Base-by-base conservation (phyloP, 2,113 vertebrate genomes). In the Vulpes vulpes region DNA sequence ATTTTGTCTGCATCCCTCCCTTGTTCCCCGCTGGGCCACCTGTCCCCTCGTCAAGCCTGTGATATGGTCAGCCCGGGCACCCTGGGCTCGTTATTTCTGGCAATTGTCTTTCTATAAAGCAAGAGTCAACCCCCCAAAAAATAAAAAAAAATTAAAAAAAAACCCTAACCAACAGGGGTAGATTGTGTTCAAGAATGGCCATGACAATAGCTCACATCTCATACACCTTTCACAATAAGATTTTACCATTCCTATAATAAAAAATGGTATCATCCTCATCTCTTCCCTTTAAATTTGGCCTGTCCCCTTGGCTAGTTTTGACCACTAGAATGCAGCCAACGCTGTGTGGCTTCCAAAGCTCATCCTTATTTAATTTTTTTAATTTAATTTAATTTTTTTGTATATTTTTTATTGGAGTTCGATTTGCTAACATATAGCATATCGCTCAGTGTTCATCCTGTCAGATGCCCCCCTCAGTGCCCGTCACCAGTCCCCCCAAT, bases 81-180 rank as follows among this genome's bases (percentile, higher is more conserved):
- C n/a, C 62, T 55, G 55, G 86, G 49, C 59, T 80, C 3, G 0
- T 51, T 76, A 25, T 62, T 76, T 92, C 74, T 71, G 55, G 43
- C 53, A 20, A 4, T 27, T 51, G 12, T n/a, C n/a, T 80, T 96
- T 96, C 91, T 85, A 98, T 98, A 97, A 98, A 98, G 57, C 95
- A 95, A 22, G 49, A 64, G 20, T 95, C 86, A 87, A 82, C 35
- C 35, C 35, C 35, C 35, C 35, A 35, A 35, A 35, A 35, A 35
- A 35, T 35, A 35, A 35, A 35, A 35, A 35, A 35, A 35, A 35
- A 35, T 35, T 35, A 35, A 35, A 35, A 35, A 35, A 35, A 35
- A 35, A 35, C 35, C 35, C 35, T 38, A 55, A n/a, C 5, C 23
- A 22, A 19, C 0, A 49, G 5, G 51, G 11, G 22, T 38, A 80